Conservation (phyloP, 1,140 invertebrate species). For the Rhagoletis zephyria region DNA sequence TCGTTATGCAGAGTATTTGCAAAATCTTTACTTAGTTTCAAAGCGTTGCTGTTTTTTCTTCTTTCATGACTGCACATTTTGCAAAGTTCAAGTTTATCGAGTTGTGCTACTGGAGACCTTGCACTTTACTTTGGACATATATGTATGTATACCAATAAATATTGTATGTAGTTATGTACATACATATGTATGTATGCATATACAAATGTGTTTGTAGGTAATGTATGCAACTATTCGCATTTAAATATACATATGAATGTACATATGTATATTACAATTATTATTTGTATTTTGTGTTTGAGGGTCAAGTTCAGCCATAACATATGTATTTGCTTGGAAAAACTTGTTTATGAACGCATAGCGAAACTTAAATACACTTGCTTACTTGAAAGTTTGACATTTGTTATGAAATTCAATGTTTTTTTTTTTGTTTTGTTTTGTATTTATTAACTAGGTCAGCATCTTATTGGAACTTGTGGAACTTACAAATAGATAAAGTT, state of each 20-base stretch:
- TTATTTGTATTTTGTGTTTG: constrained; percentile 14
- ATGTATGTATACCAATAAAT: background rate
- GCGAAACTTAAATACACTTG: background rate
- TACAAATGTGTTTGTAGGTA: background rate
- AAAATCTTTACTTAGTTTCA: constrained; percentile 6
- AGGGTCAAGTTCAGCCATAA: constrained; percentile 30
- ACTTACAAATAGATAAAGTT: too few relatives aligned
- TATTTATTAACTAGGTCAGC: too few relatives aligned
- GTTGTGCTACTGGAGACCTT: constrained; percentile 29
- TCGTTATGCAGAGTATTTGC: constrained; percentile 3
- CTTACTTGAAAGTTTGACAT: background rate
- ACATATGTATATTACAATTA: background rate
- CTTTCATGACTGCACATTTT: constrained; percentile 26
- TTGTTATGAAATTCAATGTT: background rate
- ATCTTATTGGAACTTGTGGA: too few relatives aligned
- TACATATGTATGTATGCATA: background rate
- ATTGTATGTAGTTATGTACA: background rate
- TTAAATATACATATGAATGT: constrained; percentile 27
- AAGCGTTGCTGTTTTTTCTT: background rate
- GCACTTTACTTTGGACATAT: constrained; percentile 35
- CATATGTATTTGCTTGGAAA: background rate
- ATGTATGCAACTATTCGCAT: background rate
- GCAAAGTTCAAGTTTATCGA: constrained; percentile 47
- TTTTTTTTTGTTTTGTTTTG: background rate
- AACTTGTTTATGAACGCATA: background rate